Evolutionary conservation across 2,113 vertebrate genomes (phyloP).

Genomic region (Barnardius zonarius): DNA sequence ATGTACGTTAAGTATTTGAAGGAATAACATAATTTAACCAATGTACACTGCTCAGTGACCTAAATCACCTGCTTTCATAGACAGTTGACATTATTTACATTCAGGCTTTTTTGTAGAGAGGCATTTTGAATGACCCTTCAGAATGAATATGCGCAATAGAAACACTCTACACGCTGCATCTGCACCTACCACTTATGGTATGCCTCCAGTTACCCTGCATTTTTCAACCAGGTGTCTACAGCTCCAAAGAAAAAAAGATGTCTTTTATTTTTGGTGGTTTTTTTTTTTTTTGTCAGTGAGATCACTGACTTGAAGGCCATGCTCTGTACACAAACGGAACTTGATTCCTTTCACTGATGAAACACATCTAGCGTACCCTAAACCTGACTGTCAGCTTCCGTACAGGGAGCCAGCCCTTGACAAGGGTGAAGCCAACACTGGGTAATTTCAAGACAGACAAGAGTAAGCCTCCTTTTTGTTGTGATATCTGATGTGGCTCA

Average conservation of each 20-base stretch:
- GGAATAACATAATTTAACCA: constrained; percentile 58
- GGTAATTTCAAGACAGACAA: constrained; percentile 35
- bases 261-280: neutral
- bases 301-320: constrained; percentile 18
- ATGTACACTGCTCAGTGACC: constrained; percentile 30
- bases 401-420: constrained; percentile 32
- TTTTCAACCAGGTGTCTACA: neutral
- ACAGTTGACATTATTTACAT: constrained; percentile 50
- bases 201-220: neutral
- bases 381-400: neutral
- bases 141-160: neutral
- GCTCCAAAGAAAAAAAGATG: neutral
- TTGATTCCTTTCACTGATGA: constrained; percentile 19
- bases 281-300: neutral
- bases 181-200: neutral
- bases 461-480: constrained; percentile 6
- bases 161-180: neutral
- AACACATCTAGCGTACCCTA: neutral
- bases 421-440: constrained; percentile 16
- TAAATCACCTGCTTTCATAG: constrained; percentile 35
- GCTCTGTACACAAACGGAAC: neutral
- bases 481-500: neutral
- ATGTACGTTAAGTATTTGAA: constrained; percentile 40
- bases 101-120: constrained; percentile 19
- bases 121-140: constrained; percentile 25